Evolutionary conservation across 2,888 invertebrate species (phyloP).

Genomic region (Bombyx huttoni): DNA sequence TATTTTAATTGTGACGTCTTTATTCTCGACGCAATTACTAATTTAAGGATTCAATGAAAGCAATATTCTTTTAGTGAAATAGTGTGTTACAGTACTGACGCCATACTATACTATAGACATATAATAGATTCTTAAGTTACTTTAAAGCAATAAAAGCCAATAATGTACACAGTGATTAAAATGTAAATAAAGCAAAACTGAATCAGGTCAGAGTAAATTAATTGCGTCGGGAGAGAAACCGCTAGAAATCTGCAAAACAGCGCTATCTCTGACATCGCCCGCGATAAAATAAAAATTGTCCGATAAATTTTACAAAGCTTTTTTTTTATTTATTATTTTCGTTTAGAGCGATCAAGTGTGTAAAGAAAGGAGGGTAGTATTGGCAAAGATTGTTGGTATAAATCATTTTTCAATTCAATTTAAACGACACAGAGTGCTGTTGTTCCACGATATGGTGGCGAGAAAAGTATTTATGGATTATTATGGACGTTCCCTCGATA

Average conservation of each 20-base stretch:
- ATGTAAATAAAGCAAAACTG: not conserved
- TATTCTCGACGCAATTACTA: too few species aligned
- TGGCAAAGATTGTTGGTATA: conserved; percentile 56
- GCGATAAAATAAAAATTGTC: not conserved
- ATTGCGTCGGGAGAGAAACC: not conserved
- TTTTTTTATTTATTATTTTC: conserved; percentile 42
- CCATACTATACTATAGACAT: too few species aligned
- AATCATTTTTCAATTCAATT: conserved; percentile 69
- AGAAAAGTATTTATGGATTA: conserved; percentile 12
- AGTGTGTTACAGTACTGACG: too few species aligned
- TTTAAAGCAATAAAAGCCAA: not conserved
- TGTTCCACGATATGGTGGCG: conserved; percentile 37
- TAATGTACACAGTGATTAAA: not conserved
- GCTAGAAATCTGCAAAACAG: not conserved
- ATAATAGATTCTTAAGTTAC: not conserved
- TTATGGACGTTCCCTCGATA: conserved; percentile 22
- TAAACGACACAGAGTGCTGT: conserved; percentile 58
- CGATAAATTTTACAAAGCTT: not conserved
- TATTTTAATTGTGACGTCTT: too few species aligned
- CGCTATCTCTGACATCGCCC: not conserved
- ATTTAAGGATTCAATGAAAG: too few species aligned
- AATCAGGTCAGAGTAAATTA: not conserved
- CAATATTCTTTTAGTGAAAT: too few species aligned
- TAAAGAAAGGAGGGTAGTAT: conserved; percentile 48
- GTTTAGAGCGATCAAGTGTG: conserved; percentile 48